Evolutionary conservation across 2,888 invertebrate genomes (phyloP), one percentile per base, ranked within the genome.

Genomic region (Dryomyza anilis): DNA sequence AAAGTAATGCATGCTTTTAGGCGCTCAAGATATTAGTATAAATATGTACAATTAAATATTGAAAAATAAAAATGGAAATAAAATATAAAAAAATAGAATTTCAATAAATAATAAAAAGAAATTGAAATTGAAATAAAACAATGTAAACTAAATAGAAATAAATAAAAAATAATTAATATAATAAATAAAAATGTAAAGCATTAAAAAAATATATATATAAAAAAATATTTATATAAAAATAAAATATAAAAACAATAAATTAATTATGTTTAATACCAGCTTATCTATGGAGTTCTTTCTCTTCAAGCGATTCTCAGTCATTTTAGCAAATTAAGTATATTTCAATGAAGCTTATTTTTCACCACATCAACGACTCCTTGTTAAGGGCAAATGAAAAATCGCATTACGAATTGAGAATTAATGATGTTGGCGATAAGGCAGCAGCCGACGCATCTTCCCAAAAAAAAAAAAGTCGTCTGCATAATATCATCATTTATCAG

Each of bases 401-500:
- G 36, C 50, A 50, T 36, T 62, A 63, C 63, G 63, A 57, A 61
- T 63, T 56, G 36, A 36, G 50, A 63, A 67, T 52, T 65, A 65
- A 67, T 65, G 65, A 63, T 57, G 46, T 52, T 27, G 43, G 43
- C 10, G 43, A 45, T 21, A 50, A 52, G 16, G 33, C 39, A 5
- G 29, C 23, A 2, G 55, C 55, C 14, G 46, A 33, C 19, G n/a
- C n/a, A 46, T 30, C n/a, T n/a, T n/a, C 29, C 21, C 43, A 36
- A 33, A n/a, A n/a, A n/a, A n/a, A n/a, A n/a, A n/a, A n/a, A n/a
- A 43, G 43, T 29, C 12, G 50, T 52, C 65, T 65, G 65, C 60
- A 65, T 67, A 67, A 65, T 67, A 63, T 63, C 5, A 50, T 52
- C 63, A 61, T 67, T 67, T 65, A 52, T 63, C 63, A 67, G 61